Base-by-base conservation (phyloP, 2,113 vertebrate genomes). In the Eretmochelys imbricata region DNA sequence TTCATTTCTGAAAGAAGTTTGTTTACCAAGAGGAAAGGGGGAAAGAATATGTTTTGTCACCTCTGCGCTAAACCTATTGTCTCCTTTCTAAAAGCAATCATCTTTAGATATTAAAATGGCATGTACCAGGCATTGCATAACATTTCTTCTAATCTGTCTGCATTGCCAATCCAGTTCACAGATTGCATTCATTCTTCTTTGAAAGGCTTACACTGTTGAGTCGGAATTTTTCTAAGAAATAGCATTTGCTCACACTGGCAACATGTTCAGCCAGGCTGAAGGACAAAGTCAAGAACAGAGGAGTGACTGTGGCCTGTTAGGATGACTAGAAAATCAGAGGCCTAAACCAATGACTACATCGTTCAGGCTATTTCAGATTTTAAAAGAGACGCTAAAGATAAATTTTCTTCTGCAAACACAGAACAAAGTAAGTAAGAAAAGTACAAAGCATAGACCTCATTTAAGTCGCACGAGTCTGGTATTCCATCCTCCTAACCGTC, bases 1-100 rank as follows among this genome's bases (percentile, higher is more conserved):
- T 98, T 98, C 92, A 94, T 96, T 94, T 97, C 91, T 96, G 85
- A 97, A 98, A 95, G 95, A 95, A 98, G 96, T 97, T 98, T 98
- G 97, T 97, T 97, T 95, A 97, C 97, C 89, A 96, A 98, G 97
- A 98, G 94, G 85, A 95, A 98, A 96, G 92, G 94, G 84, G 95
- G 91, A 94, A 95, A 95, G 95, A 97, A 98, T 97, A 90, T 79
- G 86, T 98, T 97, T 97, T 98, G 98, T 98, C 97, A 98, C 96
- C 93, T 98, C 94, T 95, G 95, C 88, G 95, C 91, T 93, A 97
- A 98, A 98, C 82, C 94, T 83, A 93, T 96, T 97, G 95, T 97
- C 95, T 98, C 95, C 96, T 95, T 96, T 94, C 94, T 96, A 94
- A 97, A 98, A 98, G 97, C 97, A 97, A 97, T 98, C 97, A 97